Base-by-base conservation (phyloP, 2,797 vertebrate genomes). In the Limosa lapponica region DNA sequence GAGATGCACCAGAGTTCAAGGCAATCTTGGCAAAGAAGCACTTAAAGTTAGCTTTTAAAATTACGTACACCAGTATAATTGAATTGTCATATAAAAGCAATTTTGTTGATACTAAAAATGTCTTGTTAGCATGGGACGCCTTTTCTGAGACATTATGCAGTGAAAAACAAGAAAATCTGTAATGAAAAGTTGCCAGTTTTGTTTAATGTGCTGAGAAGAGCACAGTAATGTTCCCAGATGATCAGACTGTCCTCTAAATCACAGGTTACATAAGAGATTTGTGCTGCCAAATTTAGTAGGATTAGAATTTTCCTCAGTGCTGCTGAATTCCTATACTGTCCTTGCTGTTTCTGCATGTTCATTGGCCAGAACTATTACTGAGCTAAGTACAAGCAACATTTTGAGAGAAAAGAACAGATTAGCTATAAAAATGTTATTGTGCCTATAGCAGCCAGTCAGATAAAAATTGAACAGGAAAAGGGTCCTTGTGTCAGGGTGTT, bases 231-330 rank as follows among this genome's bases (percentile, higher is more conserved):
- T 87, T 94, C 30, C 80, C 80, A 82, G 85, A 90, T 79, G 84
- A 89, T 82, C 55, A 80, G 36, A 17, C 55, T 89, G 65, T 92
- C 79, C 90, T 95, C 72, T 91, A 78, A 81, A 84, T 84, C 32
- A 51, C 62, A 72, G 44, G 71, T 97, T 97, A 82, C 6, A 0
- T 89, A 96, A 97, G 54, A 84, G 73, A 67, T 61, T 72, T 89
- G n/a, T 79, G 52, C 52, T 90, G 84, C 89, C 93, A 87, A 13
- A 89, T 73, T 79, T 77, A 88, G 59, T 54, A 81, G 73, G 66
- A 90, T 94, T 95, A 88, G 77, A 89, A 51, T 89, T 92, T 94
- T 95, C 62, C 80, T 83, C 1, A 0, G n/a, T 78, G 19, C 28
- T 62, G 46, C 87, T 95, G 75, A 92, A 74, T 72, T 96, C 65